Evolutionary conservation across 2,113 vertebrate species (phyloP).

Genomic region (Urocynchramus pylzowi): DNA sequence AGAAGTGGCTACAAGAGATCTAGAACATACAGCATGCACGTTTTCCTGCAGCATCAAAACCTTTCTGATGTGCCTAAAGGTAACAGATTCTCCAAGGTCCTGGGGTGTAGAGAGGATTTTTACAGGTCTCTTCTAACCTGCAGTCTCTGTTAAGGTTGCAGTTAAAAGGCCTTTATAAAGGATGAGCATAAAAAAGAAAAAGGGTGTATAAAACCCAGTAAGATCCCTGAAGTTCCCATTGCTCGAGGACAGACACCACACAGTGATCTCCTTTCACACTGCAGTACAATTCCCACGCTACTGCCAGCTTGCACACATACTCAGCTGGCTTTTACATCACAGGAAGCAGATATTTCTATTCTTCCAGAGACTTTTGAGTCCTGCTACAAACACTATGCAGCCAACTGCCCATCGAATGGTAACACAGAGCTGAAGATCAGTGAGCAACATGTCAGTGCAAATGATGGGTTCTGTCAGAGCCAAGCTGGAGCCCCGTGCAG

Average conservation of each 20-base stretch:
- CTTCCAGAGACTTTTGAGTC: constrained; percentile 28
- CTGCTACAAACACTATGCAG: background rate
- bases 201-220: background rate
- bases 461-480: background rate
- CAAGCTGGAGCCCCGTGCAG: background rate
- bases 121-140: background rate
- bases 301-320: background rate
- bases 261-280: background rate
- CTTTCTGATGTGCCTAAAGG: background rate
- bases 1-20: background rate
- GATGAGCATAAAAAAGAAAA: background rate
- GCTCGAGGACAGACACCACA: background rate
- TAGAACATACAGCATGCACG: background rate
- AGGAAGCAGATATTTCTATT: background rate
- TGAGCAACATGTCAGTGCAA: background rate
- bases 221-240: background rate
- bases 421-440: background rate
- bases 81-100: background rate
- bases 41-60: background rate
- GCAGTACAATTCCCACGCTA: background rate
- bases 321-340: background rate
- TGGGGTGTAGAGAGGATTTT: background rate
- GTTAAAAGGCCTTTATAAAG: background rate
- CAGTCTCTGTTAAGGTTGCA: background rate
- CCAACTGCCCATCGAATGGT: background rate